A percentile compares a stretch with the other conserved stretches of the same genome.
Evolutionary conservation across 2,113 vertebrate species (phyloP).

Genomic region (Oostethus manadensis): DNA sequence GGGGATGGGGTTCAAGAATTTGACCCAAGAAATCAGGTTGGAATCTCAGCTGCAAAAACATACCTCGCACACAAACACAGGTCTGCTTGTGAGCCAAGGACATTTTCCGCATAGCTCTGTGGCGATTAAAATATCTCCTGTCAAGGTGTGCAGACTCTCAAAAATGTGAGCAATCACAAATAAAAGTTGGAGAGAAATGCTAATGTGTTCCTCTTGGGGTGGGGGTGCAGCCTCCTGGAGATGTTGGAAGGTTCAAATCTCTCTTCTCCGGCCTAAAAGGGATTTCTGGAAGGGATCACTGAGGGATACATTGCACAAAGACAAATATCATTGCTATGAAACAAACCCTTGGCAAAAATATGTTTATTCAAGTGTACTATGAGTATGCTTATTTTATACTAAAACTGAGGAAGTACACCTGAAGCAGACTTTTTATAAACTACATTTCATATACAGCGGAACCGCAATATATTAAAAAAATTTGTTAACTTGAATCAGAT

Average conservation of each 20-base stretch:
- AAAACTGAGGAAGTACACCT: too few relatives aligned
- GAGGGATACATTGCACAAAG: constrained; percentile 24
- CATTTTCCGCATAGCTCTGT: constrained; percentile 56
- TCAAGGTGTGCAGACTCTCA: constrained; percentile 41
- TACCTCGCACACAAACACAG: constrained; percentile 66
- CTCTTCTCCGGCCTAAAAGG: constrained; percentile 6
- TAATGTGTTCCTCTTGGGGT: constrained; percentile 14
- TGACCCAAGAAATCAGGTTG: constrained; percentile 65
- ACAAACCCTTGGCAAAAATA: too few relatives aligned
- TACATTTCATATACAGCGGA: too few relatives aligned
- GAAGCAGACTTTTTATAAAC: too few relatives aligned
- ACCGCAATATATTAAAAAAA: too few relatives aligned
- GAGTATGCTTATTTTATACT: too few relatives aligned
- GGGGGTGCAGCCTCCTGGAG: constrained; percentile 21
- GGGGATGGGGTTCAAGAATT: constrained; percentile 55
- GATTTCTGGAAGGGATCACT: constrained; percentile 28
- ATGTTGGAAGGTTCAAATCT: constrained; percentile 13
- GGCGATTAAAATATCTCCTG: constrained; percentile 52
- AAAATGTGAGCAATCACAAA: constrained; percentile 34
- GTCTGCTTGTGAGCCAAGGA: constrained; percentile 50
- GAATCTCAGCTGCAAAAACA: constrained; percentile 73
- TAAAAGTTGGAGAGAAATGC: constrained; percentile 9
- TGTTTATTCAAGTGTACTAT: too few relatives aligned
- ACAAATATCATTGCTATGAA: constrained; percentile 29
- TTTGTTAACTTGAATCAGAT: too few relatives aligned